These are phyloP conservation scores for Gonatopus flavifemur DNA, from an alignment of 1,140 invertebrate genomes.

Conservation along the genomic window DNA sequence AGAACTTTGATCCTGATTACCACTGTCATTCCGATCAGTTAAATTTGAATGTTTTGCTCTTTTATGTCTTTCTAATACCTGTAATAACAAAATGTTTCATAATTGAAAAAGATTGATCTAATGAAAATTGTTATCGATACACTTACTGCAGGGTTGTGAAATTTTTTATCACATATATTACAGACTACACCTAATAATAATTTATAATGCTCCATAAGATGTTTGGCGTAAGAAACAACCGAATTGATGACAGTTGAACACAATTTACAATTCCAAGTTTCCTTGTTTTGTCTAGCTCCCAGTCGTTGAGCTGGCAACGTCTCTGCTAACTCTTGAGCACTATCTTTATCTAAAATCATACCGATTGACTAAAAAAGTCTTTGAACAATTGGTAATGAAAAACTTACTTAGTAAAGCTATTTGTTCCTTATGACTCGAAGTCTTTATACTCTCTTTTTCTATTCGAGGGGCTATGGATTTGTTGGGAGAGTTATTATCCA, in stretches of 20 bases:
- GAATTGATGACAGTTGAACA: constrained; percentile 14
- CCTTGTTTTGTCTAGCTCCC: constrained; percentile 22
- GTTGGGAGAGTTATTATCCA: too few species aligned
- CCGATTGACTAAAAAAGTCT: too few species aligned
- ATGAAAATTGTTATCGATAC: not conserved
- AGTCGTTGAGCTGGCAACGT: constrained; percentile 26
- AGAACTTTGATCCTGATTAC: constrained; percentile 19
- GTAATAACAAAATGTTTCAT: not conserved
- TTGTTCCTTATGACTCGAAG: too few species aligned
- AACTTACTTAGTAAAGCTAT: too few species aligned
- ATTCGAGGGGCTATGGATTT: too few species aligned
- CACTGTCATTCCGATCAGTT: constrained; percentile 15
- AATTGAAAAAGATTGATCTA: not conserved
- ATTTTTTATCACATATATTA: constrained; percentile 27
- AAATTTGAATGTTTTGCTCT: constrained; percentile 13
- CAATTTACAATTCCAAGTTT: constrained; percentile 23
- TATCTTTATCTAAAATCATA: constrained; percentile 5
- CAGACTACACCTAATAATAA: constrained; percentile 18
- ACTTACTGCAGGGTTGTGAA: constrained; percentile 14
- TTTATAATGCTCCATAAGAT: constrained; percentile 45
- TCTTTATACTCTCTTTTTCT: too few species aligned
- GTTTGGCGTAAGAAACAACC: constrained; percentile 37
- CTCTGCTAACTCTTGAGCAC: constrained; percentile 20
- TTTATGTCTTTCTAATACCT: constrained; percentile 20
- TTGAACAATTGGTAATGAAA: too few species aligned